phyloP scores from a whole-genome alignment of 2,888 invertebrate species.

The Fissipunctia ypsillon region DNA sequence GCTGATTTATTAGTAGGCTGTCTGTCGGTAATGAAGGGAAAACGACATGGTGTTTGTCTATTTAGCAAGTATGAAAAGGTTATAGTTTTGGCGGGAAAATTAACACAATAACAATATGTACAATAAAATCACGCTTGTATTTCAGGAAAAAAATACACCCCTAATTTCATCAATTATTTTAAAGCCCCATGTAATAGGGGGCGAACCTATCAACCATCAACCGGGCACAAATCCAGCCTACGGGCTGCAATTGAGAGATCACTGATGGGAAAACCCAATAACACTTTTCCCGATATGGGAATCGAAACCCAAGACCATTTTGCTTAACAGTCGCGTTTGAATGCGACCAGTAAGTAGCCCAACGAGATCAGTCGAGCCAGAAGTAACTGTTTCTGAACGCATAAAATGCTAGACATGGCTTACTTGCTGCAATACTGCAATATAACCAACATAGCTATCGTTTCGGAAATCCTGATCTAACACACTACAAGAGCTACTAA shows the following conservation, averaged over 20 bases:
- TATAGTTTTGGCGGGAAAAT: not conserved
- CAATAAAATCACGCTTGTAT: not conserved
- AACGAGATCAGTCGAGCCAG: not conserved
- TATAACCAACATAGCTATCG: not conserved
- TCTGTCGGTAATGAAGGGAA: constrained; percentile 14
- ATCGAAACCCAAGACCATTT: not conserved
- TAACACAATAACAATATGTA: not conserved
- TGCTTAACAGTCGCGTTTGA: not conserved
- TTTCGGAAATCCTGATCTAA: not conserved
- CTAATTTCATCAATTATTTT: not conserved
- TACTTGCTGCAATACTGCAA: not conserved
- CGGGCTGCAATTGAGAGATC: not conserved
- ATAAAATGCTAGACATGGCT: not conserved
- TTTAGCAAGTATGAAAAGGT: not conserved
- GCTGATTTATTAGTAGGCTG: constrained; percentile 53
- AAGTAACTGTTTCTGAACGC: not conserved
- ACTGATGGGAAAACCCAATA: not conserved
- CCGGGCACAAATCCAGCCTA: not conserved
- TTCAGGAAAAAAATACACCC: no score
- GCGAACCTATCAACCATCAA: not conserved
- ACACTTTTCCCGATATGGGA: not conserved
- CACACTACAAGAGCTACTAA: constrained; percentile 5
- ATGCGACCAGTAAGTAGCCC: no score
- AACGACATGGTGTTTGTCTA: constrained; percentile 13
- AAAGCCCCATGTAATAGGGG: not conserved